Conservation (phyloP, 2,113 vertebrate genomes). For the Atlantisia rogersi region DNA sequence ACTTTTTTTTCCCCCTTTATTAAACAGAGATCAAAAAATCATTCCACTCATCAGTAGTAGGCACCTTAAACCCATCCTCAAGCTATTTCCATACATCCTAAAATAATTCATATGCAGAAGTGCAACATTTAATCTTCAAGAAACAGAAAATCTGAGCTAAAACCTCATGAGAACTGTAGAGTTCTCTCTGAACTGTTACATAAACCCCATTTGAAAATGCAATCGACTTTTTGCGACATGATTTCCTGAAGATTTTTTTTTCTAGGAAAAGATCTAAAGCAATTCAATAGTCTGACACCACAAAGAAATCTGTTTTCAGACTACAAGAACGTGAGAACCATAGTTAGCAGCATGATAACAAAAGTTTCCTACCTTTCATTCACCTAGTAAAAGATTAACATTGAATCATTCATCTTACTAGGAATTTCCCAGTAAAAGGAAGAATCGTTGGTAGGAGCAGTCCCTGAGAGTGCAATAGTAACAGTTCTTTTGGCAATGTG, state of each 20-base stretch:
- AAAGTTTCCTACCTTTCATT: neutral
- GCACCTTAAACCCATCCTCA: neutral
- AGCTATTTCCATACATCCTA: neutral
- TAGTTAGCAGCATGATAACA: neutral
- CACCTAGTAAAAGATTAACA: neutral
- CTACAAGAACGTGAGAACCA: neutral
- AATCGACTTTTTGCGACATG: neutral
- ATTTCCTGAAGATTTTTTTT: neutral
- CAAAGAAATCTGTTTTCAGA: neutral
- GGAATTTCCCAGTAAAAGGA: neutral
- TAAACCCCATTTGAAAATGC: neutral
- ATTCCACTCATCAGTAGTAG: neutral
- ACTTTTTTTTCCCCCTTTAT: neutral
- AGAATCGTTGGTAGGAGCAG: neutral
- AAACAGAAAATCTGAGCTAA: slow-evolving; percentile 8
- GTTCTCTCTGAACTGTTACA: neutral
- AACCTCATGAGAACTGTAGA: neutral
- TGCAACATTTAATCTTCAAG: neutral
- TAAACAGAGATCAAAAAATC: neutral
- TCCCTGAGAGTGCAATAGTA: neutral
- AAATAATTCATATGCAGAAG: slow-evolving; percentile 1
- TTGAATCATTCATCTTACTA: neutral
- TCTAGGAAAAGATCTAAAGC: neutral
- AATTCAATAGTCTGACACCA: neutral
- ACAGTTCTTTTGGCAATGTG: slow-evolving; percentile 5